These are phyloP conservation scores for Notothenia rossii DNA, from an alignment of 2,113 vertebrate species.

Conservation along the genomic window DNA sequence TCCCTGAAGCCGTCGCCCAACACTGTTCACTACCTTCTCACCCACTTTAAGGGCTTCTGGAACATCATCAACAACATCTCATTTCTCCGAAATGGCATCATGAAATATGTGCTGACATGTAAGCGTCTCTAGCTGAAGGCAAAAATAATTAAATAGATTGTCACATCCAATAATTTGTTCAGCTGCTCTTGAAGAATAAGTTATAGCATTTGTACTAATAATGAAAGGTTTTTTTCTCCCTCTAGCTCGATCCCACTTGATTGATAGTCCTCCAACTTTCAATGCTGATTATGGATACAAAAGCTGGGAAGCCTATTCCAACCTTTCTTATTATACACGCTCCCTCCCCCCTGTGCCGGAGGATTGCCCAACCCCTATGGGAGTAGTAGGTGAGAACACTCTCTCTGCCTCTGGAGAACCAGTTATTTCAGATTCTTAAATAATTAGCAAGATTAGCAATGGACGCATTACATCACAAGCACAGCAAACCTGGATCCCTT, in stretches of 20 bases:
- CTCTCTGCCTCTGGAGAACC: slow-evolving; percentile 65
- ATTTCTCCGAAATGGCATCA: slow-evolving; percentile 89
- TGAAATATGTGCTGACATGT: slow-evolving; percentile 96
- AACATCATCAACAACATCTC: slow-evolving; percentile 94
- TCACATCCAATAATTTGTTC: slow-evolving; percentile 21
- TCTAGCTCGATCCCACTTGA: slow-evolving; percentile 91
- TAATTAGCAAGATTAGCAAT: slow-evolving; percentile 31
- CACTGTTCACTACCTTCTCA: slow-evolving; percentile 94
- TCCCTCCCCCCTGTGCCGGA: slow-evolving; percentile 90
- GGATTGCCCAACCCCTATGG: slow-evolving; percentile 97
- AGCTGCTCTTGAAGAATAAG: background rate
- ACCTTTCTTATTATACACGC: slow-evolving; percentile 94
- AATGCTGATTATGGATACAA: slow-evolving; percentile 92
- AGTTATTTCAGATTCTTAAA: slow-evolving; percentile 82
- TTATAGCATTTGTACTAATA: slow-evolving; percentile 17
- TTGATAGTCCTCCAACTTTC: slow-evolving; percentile 96
- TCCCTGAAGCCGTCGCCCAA: slow-evolving; percentile 90
- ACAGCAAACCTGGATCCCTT: background rate
- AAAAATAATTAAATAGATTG: slow-evolving; percentile 8
- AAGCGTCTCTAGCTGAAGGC: slow-evolving; percentile 76
- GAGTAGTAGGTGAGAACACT: slow-evolving; percentile 89
- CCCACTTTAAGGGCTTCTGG: slow-evolving; percentile 94
- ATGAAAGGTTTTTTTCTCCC: slow-evolving; percentile 4
- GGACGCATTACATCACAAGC: slow-evolving; percentile 53
- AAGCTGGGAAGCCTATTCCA: slow-evolving; percentile 96